Conservation (phyloP, 2,888 invertebrate genomes). For the Pollenia griseotomentosa region DNA sequence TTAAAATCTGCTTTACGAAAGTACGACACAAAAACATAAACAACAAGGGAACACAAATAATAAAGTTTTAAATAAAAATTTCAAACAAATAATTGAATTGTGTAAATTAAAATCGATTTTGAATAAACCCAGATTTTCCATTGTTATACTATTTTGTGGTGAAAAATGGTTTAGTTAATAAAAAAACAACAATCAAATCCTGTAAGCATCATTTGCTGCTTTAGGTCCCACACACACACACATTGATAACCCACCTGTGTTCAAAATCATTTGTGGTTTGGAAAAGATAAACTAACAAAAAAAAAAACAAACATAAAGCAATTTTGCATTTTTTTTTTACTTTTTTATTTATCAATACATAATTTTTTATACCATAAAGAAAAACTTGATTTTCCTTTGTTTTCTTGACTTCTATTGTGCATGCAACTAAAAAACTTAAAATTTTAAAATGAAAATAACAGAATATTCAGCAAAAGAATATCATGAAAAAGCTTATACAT, state of each 20-base stretch:
- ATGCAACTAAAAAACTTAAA: background rate
- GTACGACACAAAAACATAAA: background rate
- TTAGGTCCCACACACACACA: background rate
- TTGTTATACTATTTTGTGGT: background rate
- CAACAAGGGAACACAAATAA: background rate
- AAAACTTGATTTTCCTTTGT: background rate
- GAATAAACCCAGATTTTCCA: background rate
- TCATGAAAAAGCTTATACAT: background rate
- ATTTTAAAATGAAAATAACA: background rate
- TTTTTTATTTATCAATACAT: background rate
- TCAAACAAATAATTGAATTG: constrained; percentile 27
- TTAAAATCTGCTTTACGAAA: background rate
- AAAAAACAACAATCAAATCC: background rate
- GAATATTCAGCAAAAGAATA: background rate
- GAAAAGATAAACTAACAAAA: background rate
- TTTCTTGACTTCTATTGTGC: background rate
- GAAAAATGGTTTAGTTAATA: background rate
- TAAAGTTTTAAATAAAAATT: constrained; percentile 10
- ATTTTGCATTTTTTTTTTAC: background rate
- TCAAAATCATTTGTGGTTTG: background rate
- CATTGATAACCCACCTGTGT: background rate
- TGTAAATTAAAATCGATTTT: constrained; percentile 17
- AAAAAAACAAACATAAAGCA: background rate
- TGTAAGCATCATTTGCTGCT: background rate
- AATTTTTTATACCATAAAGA: background rate